Evolutionary conservation across 2,797 vertebrate genomes (phyloP), one percentile per base, ranked within the genome.

Genomic region (Melanotaenia parkinsoni): DNA sequence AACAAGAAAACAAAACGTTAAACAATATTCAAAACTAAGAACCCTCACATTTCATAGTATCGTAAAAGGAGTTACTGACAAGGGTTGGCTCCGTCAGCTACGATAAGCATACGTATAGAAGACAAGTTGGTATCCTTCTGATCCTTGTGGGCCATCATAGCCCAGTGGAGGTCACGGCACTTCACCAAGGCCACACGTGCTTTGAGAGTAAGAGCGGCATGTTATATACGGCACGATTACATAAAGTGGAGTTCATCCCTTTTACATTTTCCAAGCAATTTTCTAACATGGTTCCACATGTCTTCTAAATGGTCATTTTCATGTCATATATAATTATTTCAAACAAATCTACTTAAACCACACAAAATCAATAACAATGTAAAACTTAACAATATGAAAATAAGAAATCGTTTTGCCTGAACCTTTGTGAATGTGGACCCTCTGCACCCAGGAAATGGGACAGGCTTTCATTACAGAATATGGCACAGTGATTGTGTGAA

Each of bases 391-490:
- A 59, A 62, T 8, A 57, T 61, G 4, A 71, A 61, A 59, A 3
- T 20, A 53, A 54, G 6, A 37, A 1, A 20, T 4, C 11, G 61
- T 18, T 28, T 6, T 24, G 33, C 37, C 24, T 62, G 53, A 70
- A 99, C 98, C 98, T 97, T 99, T 99, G 91, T 98, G 96, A 66
- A 97, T 93, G 40, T 99, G 95, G 71, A 99, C 97, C 75, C 98
- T 95, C 81, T 99, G 98, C 67, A 99, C 97, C 98, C 98, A 99
- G 0, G 98, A 99, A 57, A 99, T 95, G 0, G 98, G 98, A 80
- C 97, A 98, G 43, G 97, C 97, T 91, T 99, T 99, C 98, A 99
- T 99, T 79, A 99, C 97, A 1, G 98, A 96, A 64, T 99, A 99
- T 28, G 98, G 98, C 61, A 99, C 97, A 0, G 97, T 97, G 88